phyloP scores from a whole-genome alignment of 2,113 vertebrate species.

The Xerus inauris region DNA sequence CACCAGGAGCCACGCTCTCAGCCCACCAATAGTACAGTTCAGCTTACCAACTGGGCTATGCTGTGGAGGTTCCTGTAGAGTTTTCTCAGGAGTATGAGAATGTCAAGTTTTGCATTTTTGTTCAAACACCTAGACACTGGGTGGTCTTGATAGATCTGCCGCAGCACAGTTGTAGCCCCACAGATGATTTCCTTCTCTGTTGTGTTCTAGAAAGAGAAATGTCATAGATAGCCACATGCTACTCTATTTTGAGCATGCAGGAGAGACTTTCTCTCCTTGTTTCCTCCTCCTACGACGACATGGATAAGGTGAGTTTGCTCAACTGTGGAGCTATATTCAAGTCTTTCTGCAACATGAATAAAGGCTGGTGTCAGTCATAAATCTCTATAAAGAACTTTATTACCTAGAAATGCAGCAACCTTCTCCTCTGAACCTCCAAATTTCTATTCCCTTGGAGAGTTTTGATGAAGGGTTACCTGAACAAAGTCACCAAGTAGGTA shows the following conservation, averaged over 20 bases:
- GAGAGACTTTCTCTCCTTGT: neutral
- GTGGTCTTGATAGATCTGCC: rapidly evolving
- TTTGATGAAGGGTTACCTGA: neutral
- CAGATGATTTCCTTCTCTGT: slow-evolving; percentile 35
- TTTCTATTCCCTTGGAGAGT: neutral
- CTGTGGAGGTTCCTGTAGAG: slow-evolving; percentile 53
- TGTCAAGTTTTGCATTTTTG: neutral
- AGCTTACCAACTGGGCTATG: rapidly evolving
- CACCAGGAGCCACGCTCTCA: rapidly evolving
- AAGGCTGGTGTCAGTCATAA: neutral
- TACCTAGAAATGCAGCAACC: neutral
- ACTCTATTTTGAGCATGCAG: neutral
- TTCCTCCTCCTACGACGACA: neutral
- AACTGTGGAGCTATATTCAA: neutral
- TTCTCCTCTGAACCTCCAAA: neutral
- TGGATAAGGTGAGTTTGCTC: neutral
- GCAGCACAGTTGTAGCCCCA: neutral
- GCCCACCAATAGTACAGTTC: rapidly evolving
- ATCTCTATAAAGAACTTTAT: neutral
- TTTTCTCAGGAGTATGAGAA: rapidly evolving
- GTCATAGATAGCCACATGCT: neutral
- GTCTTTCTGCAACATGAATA: neutral
- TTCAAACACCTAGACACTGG: neutral
- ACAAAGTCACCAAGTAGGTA: neutral
- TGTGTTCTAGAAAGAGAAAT: slow-evolving; percentile 35